Conservation (phyloP, 53 echinoderm and acorn worm species). For the Astropecten irregularis region DNA sequence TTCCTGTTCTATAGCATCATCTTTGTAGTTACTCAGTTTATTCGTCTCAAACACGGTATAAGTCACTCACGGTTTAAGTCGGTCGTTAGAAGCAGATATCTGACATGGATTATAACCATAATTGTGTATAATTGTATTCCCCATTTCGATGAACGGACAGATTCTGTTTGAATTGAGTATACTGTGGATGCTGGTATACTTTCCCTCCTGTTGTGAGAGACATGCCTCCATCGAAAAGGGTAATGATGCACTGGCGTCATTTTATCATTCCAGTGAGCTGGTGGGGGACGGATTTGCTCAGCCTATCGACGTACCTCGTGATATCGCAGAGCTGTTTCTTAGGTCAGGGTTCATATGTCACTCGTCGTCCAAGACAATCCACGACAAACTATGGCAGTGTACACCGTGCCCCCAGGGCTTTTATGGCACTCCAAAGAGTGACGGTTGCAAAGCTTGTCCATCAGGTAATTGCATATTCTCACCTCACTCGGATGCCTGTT, state of each 20-base stretch:
- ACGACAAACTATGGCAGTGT: background rate
- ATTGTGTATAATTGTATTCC: too few species aligned
- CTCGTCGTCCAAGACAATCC: too few species aligned
- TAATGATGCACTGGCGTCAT: too few species aligned
- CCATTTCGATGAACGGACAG: too few species aligned
- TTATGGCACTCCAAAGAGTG: background rate
- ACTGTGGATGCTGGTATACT: too few species aligned
- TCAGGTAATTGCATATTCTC: background rate
- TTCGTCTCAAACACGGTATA: background rate
- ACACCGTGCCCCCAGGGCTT: conserved; percentile 24
- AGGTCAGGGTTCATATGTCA: background rate
- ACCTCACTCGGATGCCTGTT: background rate
- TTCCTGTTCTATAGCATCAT: background rate
- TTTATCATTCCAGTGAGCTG: too few species aligned
- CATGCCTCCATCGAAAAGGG: too few species aligned
- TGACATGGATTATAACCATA: too few species aligned
- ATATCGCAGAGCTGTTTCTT: background rate
- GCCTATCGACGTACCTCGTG: background rate
- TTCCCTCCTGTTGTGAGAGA: too few species aligned
- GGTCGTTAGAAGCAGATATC: too few species aligned
- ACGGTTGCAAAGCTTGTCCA: background rate
- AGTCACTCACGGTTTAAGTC: background rate
- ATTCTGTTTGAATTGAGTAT: too few species aligned
- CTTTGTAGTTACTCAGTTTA: background rate
- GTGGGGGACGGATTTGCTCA: background rate